Conservation (phyloP, 2,113 vertebrate species). For the Colinus virginianus region DNA sequence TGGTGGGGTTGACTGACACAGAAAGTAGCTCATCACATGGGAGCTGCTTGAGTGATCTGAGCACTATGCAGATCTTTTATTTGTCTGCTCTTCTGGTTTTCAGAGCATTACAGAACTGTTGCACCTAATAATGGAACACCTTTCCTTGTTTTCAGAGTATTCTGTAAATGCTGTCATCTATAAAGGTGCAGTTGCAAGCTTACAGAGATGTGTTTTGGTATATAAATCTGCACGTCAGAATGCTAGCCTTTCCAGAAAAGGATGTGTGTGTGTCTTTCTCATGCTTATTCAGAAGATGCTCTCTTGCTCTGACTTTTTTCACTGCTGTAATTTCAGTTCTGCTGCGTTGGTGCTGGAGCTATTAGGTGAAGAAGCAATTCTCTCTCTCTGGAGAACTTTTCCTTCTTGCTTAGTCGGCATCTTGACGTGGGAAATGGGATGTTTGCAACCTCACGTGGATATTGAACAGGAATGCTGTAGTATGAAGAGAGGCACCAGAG, state of each 20-base stretch:
- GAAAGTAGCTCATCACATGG: neutral
- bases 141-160: neutral
- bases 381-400: neutral
- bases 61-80: no score
- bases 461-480: neutral
- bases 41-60: no score
- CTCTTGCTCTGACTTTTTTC: neutral
- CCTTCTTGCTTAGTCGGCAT: neutral
- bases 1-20: neutral
- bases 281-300: neutral
- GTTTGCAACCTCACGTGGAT: neutral
- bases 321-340: neutral
- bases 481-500: neutral
- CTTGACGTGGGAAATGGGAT: neutral
- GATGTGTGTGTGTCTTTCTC: neutral
- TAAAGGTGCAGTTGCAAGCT: neutral
- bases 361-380: neutral
- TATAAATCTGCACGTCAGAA: neutral
- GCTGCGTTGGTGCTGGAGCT: neutral
- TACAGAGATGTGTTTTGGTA: neutral
- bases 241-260: neutral
- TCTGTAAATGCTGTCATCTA: rapidly evolving
- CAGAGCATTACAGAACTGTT: no score
- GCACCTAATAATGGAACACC: no score
- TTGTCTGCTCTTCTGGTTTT: no score